These are phyloP conservation scores for Scaptomyza tumidula DNA, from an alignment of 2,888 invertebrate species.

Conservation along the genomic window DNA sequence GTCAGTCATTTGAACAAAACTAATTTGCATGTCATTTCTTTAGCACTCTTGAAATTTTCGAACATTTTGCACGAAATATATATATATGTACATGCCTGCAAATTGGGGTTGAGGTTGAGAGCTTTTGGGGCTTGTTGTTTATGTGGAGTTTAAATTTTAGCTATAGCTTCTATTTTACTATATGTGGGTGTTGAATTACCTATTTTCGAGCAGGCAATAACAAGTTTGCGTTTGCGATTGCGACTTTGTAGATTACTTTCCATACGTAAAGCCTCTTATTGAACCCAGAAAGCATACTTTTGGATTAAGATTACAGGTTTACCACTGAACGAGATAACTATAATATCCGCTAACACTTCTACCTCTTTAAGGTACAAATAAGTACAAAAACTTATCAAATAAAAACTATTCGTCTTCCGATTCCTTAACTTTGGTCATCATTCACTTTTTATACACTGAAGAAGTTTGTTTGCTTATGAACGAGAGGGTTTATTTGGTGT, in stretches of 20 bases:
- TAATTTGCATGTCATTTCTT: slow-evolving; percentile 81
- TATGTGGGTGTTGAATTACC: slow-evolving; percentile 4
- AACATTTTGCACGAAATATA: slow-evolving; percentile 67
- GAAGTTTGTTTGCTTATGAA: too few relatives aligned
- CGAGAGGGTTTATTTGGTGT: too few relatives aligned
- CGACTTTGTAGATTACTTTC: slow-evolving; percentile 23
- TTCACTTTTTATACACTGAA: too few relatives aligned
- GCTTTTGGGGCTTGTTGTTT: slow-evolving; percentile 1
- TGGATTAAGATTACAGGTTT: too few relatives aligned
- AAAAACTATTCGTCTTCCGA: too few relatives aligned
- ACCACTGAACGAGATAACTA: too few relatives aligned
- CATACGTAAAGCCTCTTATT: slow-evolving; percentile 25
- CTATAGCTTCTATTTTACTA: background rate
- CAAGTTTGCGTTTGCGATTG: background rate
- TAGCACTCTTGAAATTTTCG: slow-evolving; percentile 77
- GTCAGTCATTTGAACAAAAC: slow-evolving; percentile 81
- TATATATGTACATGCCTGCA: slow-evolving; percentile 1
- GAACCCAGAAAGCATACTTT: background rate
- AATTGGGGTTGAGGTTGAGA: background rate
- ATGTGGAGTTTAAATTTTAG: background rate
- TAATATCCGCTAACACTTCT: too few relatives aligned
- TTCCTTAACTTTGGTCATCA: too few relatives aligned
- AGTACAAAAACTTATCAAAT: too few relatives aligned
- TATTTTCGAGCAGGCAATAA: background rate
- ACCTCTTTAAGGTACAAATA: too few relatives aligned